phyloP scores from a whole-genome alignment of 1,140 invertebrate species.

The Sogatella furcifera region DNA sequence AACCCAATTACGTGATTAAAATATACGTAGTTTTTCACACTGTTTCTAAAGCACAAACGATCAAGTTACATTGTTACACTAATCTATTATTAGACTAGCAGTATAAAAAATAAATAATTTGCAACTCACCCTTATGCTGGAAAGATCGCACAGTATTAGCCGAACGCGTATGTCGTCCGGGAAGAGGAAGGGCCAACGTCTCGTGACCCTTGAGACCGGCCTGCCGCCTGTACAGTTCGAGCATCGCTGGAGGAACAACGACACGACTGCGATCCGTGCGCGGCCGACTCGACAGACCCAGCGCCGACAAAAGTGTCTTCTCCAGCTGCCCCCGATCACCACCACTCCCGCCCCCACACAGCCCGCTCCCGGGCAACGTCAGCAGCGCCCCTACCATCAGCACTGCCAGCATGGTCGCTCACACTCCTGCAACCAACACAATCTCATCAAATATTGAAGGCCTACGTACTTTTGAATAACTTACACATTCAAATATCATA shows the following conservation, averaged over 20 bases:
- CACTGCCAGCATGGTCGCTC: conserved; percentile 39
- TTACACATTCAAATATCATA: too few relatives aligned
- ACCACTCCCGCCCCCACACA: conserved; percentile 18
- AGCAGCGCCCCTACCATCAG: conserved; percentile 38
- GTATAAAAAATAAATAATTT: too few relatives aligned
- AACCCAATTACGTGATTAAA: too few relatives aligned
- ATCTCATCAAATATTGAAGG: too few relatives aligned
- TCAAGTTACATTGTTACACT: too few relatives aligned
- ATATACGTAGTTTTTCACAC: too few relatives aligned
- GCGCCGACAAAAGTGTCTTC: conserved; percentile 54
- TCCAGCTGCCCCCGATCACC: conserved; percentile 36
- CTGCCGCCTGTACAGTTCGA: conserved; percentile 59
- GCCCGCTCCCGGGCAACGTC: conserved; percentile 32
- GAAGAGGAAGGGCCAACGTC: conserved; percentile 50
- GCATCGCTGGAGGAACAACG: conserved; percentile 64
- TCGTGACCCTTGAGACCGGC: conserved; percentile 40
- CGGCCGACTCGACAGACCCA: conserved; percentile 57
- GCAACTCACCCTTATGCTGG: conserved; percentile 58
- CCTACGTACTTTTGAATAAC: too few relatives aligned
- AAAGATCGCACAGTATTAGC: conserved; percentile 83
- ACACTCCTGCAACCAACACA: conserved; percentile 34
- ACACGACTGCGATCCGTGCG: conserved; percentile 35
- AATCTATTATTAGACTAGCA: too few relatives aligned
- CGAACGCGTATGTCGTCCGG: conserved; percentile 49
- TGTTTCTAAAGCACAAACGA: too few relatives aligned